These are phyloP conservation scores for Tethya wilhelma DNA, from an alignment of 37 sponge, comb jelly and placozoan genomes.

Conservation along the genomic window DNA sequence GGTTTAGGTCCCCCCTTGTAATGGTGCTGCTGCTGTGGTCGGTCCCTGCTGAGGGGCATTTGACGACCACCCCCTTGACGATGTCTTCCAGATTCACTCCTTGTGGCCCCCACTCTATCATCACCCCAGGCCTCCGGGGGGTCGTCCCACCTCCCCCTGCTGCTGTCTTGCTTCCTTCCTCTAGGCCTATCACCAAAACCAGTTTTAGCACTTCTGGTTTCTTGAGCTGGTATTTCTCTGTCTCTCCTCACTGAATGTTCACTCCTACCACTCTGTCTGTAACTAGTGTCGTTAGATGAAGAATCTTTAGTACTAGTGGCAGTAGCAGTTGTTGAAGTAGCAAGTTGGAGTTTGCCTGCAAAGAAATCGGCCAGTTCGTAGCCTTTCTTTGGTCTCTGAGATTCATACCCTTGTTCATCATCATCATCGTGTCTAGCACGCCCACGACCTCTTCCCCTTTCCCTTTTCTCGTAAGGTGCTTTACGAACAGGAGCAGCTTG, in stretches of 20 bases:
- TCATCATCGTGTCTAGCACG: not conserved
- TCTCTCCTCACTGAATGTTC: too few relatives aligned
- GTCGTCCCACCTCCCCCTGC: not conserved
- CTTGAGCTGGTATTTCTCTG: too few relatives aligned
- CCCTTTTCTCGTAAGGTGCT: too few relatives aligned
- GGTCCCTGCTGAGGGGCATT: not conserved
- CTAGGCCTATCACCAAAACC: too few relatives aligned
- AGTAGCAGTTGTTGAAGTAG: not conserved
- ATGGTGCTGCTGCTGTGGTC: too few relatives aligned
- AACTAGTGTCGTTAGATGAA: too few relatives aligned
- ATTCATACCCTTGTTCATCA: not conserved
- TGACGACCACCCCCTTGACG: not conserved
- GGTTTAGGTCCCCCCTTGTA: not conserved
- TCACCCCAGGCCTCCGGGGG: not conserved
- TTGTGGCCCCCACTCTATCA: too few relatives aligned
- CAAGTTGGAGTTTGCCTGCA: not conserved
- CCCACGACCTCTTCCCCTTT: too few relatives aligned
- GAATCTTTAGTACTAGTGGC: not conserved
- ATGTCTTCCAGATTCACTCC: too few relatives aligned
- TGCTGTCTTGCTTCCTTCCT: not conserved
- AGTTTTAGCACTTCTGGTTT: too few relatives aligned
- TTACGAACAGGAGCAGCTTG: not conserved
- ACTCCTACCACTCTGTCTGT: too few relatives aligned
- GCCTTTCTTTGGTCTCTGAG: not conserved
- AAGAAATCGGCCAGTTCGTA: not conserved